Percentiles rank a stretch among this genome's conserved stretches.
Evolutionary conservation across 2,113 vertebrate genomes (phyloP).

Genomic region (Lanius ludovicianus): DNA sequence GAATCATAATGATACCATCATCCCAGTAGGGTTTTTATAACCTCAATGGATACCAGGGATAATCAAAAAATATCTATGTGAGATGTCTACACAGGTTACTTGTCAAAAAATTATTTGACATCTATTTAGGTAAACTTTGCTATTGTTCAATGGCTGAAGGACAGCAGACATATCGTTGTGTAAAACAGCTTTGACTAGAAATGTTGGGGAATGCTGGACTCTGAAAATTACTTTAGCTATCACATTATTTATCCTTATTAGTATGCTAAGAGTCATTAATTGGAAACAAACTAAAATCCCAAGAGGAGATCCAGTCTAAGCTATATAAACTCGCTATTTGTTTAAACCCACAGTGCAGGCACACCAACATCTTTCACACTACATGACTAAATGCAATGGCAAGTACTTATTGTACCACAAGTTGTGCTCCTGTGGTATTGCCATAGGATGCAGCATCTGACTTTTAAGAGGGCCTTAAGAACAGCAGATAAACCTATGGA

Average conservation of each 20-base stretch:
- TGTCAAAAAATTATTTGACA: background rate
- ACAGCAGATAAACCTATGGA: background rate
- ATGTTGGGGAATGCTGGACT: background rate
- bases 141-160: background rate
- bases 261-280: background rate
- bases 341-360: background rate
- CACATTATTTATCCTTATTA: background rate
- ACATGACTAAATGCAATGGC: background rate
- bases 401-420: background rate
- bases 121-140: background rate
- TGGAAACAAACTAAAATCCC: background rate
- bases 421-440: background rate
- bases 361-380: background rate
- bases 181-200: slow-evolving; percentile 5
- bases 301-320: background rate
- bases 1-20: background rate
- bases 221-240: background rate
- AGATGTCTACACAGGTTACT: background rate
- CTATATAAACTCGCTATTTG: background rate
- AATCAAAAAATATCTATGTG: background rate
- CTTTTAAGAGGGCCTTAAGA: background rate
- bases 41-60: background rate
- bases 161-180: background rate
- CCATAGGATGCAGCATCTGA: background rate
- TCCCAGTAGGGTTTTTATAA: rapidly evolving